A percentile compares a stretch with the other conserved stretches of the same genome.
These are phyloP conservation scores for Mus pahari DNA, from an alignment of 2,113 vertebrate genomes.

Conservation along the genomic window DNA sequence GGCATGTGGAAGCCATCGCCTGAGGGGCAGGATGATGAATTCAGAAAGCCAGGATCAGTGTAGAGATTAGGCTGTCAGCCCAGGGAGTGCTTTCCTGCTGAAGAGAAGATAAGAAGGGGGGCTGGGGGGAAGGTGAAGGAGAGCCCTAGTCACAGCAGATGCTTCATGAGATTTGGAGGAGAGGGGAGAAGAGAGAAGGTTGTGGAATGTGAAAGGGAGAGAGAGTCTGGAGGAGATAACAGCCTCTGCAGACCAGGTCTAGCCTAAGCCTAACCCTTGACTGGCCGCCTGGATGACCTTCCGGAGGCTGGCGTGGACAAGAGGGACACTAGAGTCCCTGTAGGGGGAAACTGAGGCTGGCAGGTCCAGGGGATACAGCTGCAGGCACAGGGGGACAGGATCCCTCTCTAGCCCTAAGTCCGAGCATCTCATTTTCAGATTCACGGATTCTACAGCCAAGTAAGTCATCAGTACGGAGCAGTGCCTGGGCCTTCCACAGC, in stretches of 20 bases:
- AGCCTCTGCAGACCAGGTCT: not conserved
- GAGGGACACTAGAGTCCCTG: not conserved
- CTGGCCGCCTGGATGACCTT: not conserved
- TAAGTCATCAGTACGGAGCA: not conserved
- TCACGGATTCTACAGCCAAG: not conserved
- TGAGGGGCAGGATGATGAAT: constrained; percentile 80
- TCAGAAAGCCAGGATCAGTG: constrained; percentile 84
- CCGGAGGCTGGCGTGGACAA: not conserved
- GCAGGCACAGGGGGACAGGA: not conserved
- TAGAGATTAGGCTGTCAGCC: constrained; percentile 85
- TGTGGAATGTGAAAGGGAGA: not conserved
- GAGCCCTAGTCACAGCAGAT: constrained; percentile 91
- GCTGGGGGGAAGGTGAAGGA: constrained; percentile 89
- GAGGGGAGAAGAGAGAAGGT: not conserved
- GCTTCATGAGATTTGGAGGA: constrained; percentile 87
- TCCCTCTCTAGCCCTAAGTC: fast-evolving
- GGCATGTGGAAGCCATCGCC: constrained; percentile 18
- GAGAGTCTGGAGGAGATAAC: not conserved
- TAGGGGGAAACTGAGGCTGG: not conserved
- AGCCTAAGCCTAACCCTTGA: not conserved
- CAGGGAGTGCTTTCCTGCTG: constrained; percentile 86
- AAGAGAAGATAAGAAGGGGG: constrained; percentile 89
- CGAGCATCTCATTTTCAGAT: not conserved
- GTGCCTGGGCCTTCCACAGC: not conserved
- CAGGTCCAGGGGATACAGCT: not conserved